These are phyloP conservation scores for Micromussa lordhowensis DNA, from an alignment of 92 coral and sea anemone genomes.

Conservation along the genomic window DNA sequence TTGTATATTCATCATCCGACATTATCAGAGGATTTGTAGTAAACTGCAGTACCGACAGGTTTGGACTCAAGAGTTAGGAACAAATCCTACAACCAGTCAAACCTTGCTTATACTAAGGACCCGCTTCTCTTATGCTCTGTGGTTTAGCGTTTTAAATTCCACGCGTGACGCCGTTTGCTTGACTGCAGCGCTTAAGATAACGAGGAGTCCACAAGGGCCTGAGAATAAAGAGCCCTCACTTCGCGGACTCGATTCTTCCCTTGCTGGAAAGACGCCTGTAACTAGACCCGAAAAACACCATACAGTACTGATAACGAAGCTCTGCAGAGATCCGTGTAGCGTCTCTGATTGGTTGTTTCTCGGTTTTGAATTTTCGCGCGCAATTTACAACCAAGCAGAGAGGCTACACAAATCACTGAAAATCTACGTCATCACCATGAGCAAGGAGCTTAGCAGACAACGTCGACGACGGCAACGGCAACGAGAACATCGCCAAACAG, in stretches of 20 bases:
- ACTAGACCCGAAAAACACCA: background rate
- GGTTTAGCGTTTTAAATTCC: slow-evolving; percentile 16
- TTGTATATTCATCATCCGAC: slow-evolving; percentile 45
- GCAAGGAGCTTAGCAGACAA: too few relatives aligned
- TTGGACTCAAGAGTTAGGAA: slow-evolving; percentile 25
- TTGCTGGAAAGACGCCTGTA: background rate
- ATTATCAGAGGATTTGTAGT: slow-evolving; percentile 40
- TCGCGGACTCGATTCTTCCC: background rate
- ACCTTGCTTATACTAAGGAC: slow-evolving; percentile 10
- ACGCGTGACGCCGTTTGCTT: background rate
- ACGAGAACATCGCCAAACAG: too few relatives aligned
- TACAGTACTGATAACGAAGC: background rate
- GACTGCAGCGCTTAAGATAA: slow-evolving; percentile 22
- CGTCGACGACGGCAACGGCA: too few relatives aligned
- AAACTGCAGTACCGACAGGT: slow-evolving; percentile 13
- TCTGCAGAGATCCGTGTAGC: background rate
- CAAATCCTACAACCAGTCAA: slow-evolving; percentile 5
- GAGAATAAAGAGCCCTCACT: background rate
- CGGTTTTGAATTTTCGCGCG: background rate
- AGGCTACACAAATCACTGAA: background rate
- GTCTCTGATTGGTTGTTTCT: background rate
- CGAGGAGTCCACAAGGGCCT: background rate
- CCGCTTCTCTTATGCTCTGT: slow-evolving; percentile 39
- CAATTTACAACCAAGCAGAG: background rate
- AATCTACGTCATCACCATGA: background rate